A percentile compares a stretch with the other conserved stretches of the same genome.
phyloP scores from a whole-genome alignment of 2,113 vertebrate genomes.

The Orycteropus afer region DNA sequence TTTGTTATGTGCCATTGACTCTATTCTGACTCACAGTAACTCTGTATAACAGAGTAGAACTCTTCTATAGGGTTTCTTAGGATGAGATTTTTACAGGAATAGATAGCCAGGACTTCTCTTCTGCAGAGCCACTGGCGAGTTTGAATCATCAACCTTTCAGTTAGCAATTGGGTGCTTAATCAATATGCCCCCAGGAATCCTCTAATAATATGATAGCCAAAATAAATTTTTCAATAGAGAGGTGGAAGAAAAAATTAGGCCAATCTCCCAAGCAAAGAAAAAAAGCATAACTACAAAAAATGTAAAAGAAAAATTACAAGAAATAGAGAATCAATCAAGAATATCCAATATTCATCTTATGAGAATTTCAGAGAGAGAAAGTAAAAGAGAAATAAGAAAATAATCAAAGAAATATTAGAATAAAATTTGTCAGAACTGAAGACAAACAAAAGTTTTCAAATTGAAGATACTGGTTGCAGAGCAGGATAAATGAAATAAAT shows the following conservation, averaged over 20 bases:
- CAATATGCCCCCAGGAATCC: too few relatives aligned
- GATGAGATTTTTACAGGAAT: not conserved
- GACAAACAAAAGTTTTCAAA: not conserved
- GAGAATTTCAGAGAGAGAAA: conserved; percentile 11
- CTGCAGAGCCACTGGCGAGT: too few relatives aligned
- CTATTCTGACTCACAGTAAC: not conserved
- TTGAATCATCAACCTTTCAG: too few relatives aligned
- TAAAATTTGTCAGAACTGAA: not conserved
- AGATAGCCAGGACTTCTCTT: not conserved
- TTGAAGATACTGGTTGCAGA: not conserved
- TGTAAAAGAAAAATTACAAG: not conserved
- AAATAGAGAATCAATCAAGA: not conserved
- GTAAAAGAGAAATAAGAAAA: not conserved
- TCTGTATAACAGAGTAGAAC: not conserved
- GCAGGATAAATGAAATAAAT: not conserved
- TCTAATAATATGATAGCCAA: not conserved
- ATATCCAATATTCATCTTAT: not conserved
- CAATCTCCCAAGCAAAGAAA: not conserved
- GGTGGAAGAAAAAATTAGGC: not conserved
- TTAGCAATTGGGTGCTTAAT: too few relatives aligned
- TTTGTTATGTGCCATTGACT: not conserved
- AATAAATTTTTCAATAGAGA: conserved; percentile 26
- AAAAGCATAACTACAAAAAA: not conserved
- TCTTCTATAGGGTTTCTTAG: not conserved
- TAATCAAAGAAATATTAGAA: not conserved